These are phyloP conservation scores for Drosophila grimshawi DNA, from an alignment of 1,140 invertebrate species.

Conservation along the genomic window DNA sequence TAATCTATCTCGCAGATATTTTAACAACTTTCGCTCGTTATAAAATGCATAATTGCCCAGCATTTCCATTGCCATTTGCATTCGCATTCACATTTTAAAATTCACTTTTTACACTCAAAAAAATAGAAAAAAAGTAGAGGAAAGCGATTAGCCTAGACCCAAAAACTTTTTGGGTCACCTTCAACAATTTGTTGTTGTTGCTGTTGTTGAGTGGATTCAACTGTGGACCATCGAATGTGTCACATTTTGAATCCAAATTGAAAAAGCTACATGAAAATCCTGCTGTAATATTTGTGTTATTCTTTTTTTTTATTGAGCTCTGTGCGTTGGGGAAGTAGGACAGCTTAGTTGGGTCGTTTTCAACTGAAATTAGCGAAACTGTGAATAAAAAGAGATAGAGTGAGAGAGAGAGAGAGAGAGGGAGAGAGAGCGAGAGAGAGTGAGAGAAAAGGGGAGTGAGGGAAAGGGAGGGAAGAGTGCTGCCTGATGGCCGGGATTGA, in stretches of 20 bases:
- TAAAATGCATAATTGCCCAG: slow-evolving; percentile 9
- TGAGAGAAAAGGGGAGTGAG: not conserved
- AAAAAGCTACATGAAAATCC: slow-evolving; percentile 41
- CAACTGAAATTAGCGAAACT: slow-evolving; percentile 37
- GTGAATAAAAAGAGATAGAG: not conserved
- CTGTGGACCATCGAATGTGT: slow-evolving; percentile 12
- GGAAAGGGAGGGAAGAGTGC: not conserved
- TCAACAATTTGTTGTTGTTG: slow-evolving; percentile 11
- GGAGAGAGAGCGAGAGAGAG: not conserved
- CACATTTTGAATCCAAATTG: slow-evolving; percentile 24
- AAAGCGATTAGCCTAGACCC: slow-evolving; percentile 7
- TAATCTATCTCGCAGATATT: slow-evolving; percentile 4
- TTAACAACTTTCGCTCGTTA: slow-evolving; percentile 12
- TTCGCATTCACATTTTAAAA: slow-evolving; percentile 11
- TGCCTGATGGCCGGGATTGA: slow-evolving; percentile 39
- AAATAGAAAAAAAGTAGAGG: not conserved
- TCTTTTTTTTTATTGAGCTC: slow-evolving; percentile 8
- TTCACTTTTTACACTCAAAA: not conserved
- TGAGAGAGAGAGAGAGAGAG: not conserved
- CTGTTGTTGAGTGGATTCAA: slow-evolving; percentile 4
- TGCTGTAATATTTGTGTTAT: slow-evolving; percentile 18
- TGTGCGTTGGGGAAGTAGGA: not conserved
- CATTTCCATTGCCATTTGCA: slow-evolving; percentile 10
- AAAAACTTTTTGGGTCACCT: slow-evolving; percentile 14
- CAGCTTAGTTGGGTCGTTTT: slow-evolving; percentile 31